A percentile compares a stretch with the other conserved stretches of the same genome.
These are phyloP conservation scores for Recurvirostra avosetta DNA, from an alignment of 2,113 vertebrate genomes.

Conservation along the genomic window DNA sequence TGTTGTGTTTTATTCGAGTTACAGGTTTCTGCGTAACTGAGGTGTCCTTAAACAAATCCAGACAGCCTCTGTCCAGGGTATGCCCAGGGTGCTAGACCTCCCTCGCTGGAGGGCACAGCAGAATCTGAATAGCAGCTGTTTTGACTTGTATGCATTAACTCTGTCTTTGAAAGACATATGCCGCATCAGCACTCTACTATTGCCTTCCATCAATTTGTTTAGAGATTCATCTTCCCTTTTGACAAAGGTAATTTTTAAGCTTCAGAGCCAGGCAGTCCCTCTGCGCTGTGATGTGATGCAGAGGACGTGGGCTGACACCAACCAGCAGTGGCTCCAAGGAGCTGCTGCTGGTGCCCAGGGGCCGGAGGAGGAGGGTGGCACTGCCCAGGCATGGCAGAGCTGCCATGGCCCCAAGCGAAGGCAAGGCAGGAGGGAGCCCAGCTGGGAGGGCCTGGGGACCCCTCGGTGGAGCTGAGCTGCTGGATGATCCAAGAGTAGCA, in stretches of 20 bases:
- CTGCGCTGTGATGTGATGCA: background rate
- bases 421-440: background rate
- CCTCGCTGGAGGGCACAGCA: rapidly evolving
- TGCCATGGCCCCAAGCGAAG: rapidly evolving
- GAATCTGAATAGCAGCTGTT: background rate
- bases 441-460: background rate
- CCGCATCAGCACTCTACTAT: background rate
- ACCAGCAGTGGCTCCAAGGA: background rate
- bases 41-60: background rate
- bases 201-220: constrained; percentile 16
- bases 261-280: background rate
- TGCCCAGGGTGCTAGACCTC: background rate
- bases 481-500: background rate
- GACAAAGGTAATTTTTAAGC: constrained; percentile 39
- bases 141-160: background rate
- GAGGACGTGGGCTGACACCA: background rate
- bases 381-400: background rate
- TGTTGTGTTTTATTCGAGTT: background rate
- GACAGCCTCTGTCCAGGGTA: background rate
- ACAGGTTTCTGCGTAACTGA: background rate
- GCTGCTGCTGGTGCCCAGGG: background rate
- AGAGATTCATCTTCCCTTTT: constrained; percentile 10
- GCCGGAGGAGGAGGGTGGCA: background rate
- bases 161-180: background rate
- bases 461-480: rapidly evolving